These are phyloP conservation scores for Zootoca vivipara DNA, from an alignment of 2,113 vertebrate species.

Conservation along the genomic window DNA sequence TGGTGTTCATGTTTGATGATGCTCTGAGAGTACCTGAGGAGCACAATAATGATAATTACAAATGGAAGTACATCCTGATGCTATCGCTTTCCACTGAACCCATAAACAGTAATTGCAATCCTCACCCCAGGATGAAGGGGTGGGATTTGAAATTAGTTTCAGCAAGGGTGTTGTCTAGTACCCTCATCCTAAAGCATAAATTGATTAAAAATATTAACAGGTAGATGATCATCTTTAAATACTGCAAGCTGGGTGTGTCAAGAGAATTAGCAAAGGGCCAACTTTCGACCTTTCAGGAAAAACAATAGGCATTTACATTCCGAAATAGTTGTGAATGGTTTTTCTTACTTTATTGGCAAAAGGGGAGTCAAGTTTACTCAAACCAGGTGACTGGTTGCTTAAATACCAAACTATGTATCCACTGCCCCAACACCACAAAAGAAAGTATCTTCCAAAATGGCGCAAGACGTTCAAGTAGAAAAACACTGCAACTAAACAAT, in stretches of 20 bases:
- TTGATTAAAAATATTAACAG: neutral
- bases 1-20: constrained; percentile 18
- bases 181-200: constrained; percentile 26
- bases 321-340: neutral
- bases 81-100: constrained; percentile 15
- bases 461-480: neutral
- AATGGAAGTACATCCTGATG: constrained; percentile 24
- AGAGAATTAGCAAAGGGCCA: constrained; percentile 19
- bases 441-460: neutral
- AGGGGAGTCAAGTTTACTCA: neutral
- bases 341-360: neutral
- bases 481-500: neutral
- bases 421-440: neutral
- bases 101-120: neutral
- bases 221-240: neutral
- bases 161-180: neutral
- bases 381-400: neutral
- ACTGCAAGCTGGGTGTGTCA: constrained; percentile 31
- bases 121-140: constrained; percentile 22
- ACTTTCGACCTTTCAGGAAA: neutral
- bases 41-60: constrained; percentile 40
- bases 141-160: constrained; percentile 23
- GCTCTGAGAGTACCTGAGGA: constrained; percentile 39
- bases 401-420: neutral
- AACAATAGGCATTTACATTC: neutral